These are phyloP conservation scores for Megamerina dolium DNA, from an alignment of 2,888 invertebrate species.

Conservation along the genomic window DNA sequence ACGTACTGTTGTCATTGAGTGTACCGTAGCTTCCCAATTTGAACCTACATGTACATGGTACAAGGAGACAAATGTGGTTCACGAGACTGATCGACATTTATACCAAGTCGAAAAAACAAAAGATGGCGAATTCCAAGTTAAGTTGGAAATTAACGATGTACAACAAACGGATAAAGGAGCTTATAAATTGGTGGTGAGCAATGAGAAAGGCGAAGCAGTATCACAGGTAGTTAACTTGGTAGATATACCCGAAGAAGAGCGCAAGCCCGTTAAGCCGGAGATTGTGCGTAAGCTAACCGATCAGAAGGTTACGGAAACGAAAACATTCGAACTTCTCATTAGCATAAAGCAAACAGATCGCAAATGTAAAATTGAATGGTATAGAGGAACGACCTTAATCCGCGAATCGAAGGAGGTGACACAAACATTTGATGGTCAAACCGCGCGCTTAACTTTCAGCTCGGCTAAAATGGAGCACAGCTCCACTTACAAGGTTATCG, in stretches of 20 bases:
- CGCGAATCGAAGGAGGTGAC: constrained; percentile 70
- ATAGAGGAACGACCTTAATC: constrained; percentile 72
- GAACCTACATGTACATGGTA: constrained; percentile 92
- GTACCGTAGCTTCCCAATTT: constrained; percentile 88
- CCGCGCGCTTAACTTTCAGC: constrained; percentile 71
- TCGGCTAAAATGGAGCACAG: constrained; percentile 70
- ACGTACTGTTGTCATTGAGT: constrained; percentile 88
- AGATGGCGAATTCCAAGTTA: constrained; percentile 83
- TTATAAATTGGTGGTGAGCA: constrained; percentile 85
- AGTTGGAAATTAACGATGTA: constrained; percentile 82
- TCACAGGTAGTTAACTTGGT: constrained; percentile 83
- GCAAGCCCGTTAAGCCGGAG: constrained; percentile 74
- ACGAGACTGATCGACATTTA: constrained; percentile 54
- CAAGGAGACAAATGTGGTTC: constrained; percentile 75
- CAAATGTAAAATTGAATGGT: constrained; percentile 78
- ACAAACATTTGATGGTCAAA: constrained; percentile 78
- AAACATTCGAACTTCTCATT: constrained; percentile 72
- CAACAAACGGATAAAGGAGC: constrained; percentile 76
- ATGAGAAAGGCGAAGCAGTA: constrained; percentile 87
- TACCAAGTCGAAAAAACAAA: constrained; percentile 43
- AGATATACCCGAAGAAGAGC: constrained; percentile 71
- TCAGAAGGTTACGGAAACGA: constrained; percentile 64
- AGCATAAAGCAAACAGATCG: constrained; percentile 70
- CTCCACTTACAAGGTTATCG: constrained; percentile 77
- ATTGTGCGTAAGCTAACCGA: constrained; percentile 71